Evolutionary conservation across 2,113 vertebrate genomes (phyloP), one percentile per base, ranked within the genome.

Genomic region (Nerophis lumbriciformis): DNA sequence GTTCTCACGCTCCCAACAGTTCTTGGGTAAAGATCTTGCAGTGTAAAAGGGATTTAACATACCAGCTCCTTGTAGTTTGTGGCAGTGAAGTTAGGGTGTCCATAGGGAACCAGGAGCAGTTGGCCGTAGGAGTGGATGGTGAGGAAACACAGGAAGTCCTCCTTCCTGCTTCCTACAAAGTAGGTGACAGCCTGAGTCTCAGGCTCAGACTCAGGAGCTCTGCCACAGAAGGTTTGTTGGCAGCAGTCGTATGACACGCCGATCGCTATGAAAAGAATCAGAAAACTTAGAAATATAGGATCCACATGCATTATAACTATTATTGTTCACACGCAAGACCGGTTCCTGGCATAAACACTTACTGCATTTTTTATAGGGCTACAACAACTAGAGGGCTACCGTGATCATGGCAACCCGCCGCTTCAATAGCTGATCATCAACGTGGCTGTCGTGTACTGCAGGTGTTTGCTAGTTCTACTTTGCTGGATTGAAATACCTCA

Each of bases 101-200:
- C 93, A 0, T 93, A 95, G 0, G 93, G 93, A 13, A 85, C 55
- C 65, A 96, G 90, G 61, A 95, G 90, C 75, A 88, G 78, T 81
- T 96, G 93, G 11, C 94, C 83, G 0, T 92, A 91, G 11, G 92
- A 95, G 60, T 95, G 93, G 11, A 95, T 91, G 76, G 92, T 94
- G 80, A 97, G 85, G 79, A 89, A 94, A 75, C 92, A 93, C 49
- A 93, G 50, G 60, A 94, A 84, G 16, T 90, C 80, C 4, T 71
- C 82, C 44, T 84, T 88, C 51, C 73, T 83, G 42, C 12, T 77
- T 63, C 80, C 61, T 0, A 94, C 65, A 39, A 93, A 89, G 11
- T 85, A 55, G 4, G 88, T 88, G 14, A 94, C 83, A 0, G 92
- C 91, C 71, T 69, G 75, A 0, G 92, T 88, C 72, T 96, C 93